Base-by-base conservation (phyloP, 2,888 invertebrate genomes). In the Gari tellinella region DNA sequence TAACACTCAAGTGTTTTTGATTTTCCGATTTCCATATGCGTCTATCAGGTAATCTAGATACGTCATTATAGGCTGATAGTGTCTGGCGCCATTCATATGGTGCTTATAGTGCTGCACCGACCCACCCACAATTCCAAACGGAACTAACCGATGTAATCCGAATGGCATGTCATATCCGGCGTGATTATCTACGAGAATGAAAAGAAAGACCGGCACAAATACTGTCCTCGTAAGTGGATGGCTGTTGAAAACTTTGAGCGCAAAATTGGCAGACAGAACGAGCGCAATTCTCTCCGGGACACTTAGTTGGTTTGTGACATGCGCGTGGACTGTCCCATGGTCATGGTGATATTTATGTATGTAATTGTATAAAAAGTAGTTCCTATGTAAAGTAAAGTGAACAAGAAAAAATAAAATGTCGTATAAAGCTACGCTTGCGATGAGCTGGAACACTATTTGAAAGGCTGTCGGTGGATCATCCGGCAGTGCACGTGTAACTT, bases 91-190 rank as follows among this genome's bases (percentile, higher is more conserved):
- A 15, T 86, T 75, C 21, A 75, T 55, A 72, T 90, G 90, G 58
- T 90, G 90, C 10, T 67, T 72, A 46, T 78, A 84, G 73, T 90
- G 90, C 48, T 81, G 76, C 4, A 70, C 72, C 0, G 90, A 72
- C 0, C 89, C 89, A 23, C 87, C 86, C 17, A 84, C 73, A 15
- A 89, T 23, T 8, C 83, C 80, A 43, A 77, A 81, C 12, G 90
- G 90, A 12, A 89, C 51, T 0, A 89, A 57, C 19, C 84, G 81
- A 69, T 89, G 86, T 17, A 83, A 61, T n/a, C 85, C 83, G 78
- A 86, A 87, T n/a, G 90, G 90, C 37, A 88, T 52, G 70, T 89
- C 88, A 56, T 89, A 89, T 25, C 89, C 90, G 12, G 81, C 72
- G 57, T 90, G 90, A 62, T 89, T 88, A 48, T 89, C 89, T 7